Conservation (phyloP, 2,888 invertebrate species). For the Cylloceria caligata region DNA sequence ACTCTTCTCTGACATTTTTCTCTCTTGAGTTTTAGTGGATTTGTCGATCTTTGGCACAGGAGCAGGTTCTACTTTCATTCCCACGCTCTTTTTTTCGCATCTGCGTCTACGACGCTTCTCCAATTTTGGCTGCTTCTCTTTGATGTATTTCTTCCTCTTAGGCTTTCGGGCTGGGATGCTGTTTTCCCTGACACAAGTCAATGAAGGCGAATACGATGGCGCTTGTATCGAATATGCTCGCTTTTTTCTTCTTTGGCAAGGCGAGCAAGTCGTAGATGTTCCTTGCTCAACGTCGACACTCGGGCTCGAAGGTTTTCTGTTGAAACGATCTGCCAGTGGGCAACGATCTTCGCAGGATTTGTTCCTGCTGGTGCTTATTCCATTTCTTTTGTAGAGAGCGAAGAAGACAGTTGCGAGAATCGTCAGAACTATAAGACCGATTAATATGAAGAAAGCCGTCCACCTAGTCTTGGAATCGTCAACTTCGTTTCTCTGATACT, state of each 20-base stretch:
- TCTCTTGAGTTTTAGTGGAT: conserved; percentile 29
- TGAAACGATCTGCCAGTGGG: conserved; percentile 41
- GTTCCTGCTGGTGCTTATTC: not conserved
- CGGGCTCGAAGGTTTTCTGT: conserved; percentile 25
- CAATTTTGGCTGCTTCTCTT: conserved; percentile 14
- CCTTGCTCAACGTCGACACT: conserved; percentile 44
- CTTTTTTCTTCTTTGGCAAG: conserved; percentile 25
- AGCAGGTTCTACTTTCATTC: not conserved
- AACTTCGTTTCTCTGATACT: not conserved
- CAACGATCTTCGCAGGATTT: conserved; percentile 56
- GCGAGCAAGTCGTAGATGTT: conserved; percentile 9
- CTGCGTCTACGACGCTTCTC: conserved; percentile 20
- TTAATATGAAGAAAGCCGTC: conserved; percentile 66
- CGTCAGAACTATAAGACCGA: conserved; percentile 60
- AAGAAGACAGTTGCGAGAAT: conserved; percentile 64
- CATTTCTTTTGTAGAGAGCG: conserved; percentile 65
- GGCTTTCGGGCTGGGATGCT: not conserved
- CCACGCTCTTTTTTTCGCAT: conserved; percentile 41
- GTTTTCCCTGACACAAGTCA: conserved; percentile 27
- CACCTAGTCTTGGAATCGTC: conserved; percentile 60
- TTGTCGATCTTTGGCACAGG: conserved; percentile 12
- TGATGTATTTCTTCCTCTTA: not conserved
- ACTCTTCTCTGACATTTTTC: conserved; percentile 27
- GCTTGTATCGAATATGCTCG: not conserved
- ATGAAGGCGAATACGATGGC: conserved; percentile 17